Evolutionary conservation across 2,113 vertebrate species (phyloP), one percentile per base, ranked within the genome.

Genomic region (Girardinichthys multiradiatus): DNA sequence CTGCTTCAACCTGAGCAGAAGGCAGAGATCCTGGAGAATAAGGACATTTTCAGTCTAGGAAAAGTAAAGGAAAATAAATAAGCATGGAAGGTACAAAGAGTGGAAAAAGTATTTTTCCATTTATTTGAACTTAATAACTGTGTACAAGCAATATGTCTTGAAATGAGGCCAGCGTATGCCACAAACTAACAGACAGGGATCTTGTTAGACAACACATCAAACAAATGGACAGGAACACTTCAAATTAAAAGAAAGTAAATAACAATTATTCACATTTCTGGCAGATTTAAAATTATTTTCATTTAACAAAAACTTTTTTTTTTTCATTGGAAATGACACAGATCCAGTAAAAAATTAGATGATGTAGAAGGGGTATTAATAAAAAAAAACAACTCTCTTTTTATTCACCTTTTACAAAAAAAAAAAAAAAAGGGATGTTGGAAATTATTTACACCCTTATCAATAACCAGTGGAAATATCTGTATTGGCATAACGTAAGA

Each of bases 21-120:
- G 68, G 83, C 59, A 2, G 94, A 78, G 6, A 87, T 96, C 77
- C 91, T 96, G 68, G 95, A 96, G 42, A 95, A 95, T 83, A 92
- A 94, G 73, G 89, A 76, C 75, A 95, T 96, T 30, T 64, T 85
- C 3, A 10, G 57, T 4, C 87, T 95, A 77, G 93, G 21, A 95
- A 93, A 68, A 75, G 64, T 0, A 31, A 72, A 5, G 81, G 31
- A 57, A 88, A 90, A 74, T 88, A 48, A 76, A 59, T 54, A 11
- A 69, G 68, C 4, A 11, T 8, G 39, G 39, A 68, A 69, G 21
- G 4, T 13, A n/a, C 33, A 7, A 13, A 21, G 65, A 72, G 64
- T 68, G 26, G 76, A 69, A 37, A 64, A 45, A 37, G 7, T 10
- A 27, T 10, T 24, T 24, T 48, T 48, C 21, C 19, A 48, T 54